Conservation (phyloP, 2,797 vertebrate species). For the Pteropus rufus region DNA sequence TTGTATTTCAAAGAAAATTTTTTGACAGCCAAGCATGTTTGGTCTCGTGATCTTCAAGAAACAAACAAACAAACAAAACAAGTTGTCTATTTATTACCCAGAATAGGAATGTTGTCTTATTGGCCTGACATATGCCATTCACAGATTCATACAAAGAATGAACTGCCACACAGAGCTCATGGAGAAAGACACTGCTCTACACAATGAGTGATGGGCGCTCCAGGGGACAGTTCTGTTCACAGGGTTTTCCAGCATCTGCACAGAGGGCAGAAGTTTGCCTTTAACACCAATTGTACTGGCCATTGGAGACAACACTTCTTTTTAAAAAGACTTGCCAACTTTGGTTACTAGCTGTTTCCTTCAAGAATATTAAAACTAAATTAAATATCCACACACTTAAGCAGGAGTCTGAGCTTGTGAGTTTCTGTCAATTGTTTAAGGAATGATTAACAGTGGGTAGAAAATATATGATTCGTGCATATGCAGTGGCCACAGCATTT, state of each 20-base stretch:
- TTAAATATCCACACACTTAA: conserved; percentile 7
- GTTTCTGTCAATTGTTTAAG: conserved; percentile 9
- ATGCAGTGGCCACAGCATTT: not conserved
- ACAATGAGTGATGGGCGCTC: conserved; percentile 63
- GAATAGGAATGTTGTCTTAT: conserved; percentile 71
- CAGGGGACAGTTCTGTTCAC: conserved; percentile 53
- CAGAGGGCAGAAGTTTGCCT: not conserved
- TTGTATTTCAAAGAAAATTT: conserved; percentile 44
- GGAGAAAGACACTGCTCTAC: conserved; percentile 65
- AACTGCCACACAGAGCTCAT: conserved; percentile 45
- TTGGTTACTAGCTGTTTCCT: conserved; percentile 50
- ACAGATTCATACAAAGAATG: conserved; percentile 72
- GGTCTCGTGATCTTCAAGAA: conserved; percentile 47
- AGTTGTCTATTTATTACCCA: conserved; percentile 66
- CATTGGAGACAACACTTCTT: not conserved
- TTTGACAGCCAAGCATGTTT: conserved; percentile 48
- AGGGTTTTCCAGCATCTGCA: conserved; percentile 56
- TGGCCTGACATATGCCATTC: conserved; percentile 70
- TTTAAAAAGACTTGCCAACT: conserved; percentile 44
- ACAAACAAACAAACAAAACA: not conserved
- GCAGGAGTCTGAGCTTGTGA: not conserved
- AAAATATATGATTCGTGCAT: conserved; percentile 1
- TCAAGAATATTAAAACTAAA: conserved; percentile 65
- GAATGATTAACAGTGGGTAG: conserved; percentile 19
- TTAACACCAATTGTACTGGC: not conserved